Evolutionary conservation across 1,140 invertebrate species (phyloP).

Genomic region (Caenorhabditis brenneri): DNA sequence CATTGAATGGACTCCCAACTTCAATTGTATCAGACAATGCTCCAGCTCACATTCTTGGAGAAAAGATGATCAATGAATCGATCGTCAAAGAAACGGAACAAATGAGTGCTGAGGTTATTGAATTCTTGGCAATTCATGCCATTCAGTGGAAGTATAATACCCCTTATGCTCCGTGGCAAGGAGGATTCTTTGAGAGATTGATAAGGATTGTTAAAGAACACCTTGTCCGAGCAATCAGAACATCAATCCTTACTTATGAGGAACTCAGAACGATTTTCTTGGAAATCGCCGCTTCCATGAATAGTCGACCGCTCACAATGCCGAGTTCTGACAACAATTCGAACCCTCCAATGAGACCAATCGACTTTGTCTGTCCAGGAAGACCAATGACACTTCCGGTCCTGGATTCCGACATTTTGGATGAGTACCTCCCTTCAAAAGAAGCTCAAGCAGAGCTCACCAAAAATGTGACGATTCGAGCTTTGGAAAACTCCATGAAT

Average conservation of each 20-base stretch:
- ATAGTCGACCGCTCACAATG: neutral
- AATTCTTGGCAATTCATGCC: neutral
- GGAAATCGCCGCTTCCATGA: neutral
- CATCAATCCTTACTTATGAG: neutral
- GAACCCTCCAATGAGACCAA: neutral
- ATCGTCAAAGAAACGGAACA: no score
- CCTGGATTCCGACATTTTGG: no score
- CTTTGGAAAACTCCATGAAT: neutral
- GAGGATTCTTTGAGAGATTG: neutral
- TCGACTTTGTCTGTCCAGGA: neutral
- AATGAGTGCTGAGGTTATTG: no score
- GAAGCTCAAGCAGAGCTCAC: neutral
- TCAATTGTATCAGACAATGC: conserved; percentile 34
- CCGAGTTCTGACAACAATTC: neutral
- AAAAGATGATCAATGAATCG: neutral
- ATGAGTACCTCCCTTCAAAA: neutral
- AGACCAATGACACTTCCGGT: no score
- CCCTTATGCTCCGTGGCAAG: neutral
- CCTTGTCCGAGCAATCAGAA: neutral
- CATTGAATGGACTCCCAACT: neutral
- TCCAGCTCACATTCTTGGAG: neutral
- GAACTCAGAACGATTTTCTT: neutral
- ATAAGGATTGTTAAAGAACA: neutral
- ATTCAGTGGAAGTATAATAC: neutral
- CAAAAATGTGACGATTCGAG: neutral